Evolutionary conservation across 1,140 invertebrate species (phyloP).

Genomic region (Matsumurasca onukii): DNA sequence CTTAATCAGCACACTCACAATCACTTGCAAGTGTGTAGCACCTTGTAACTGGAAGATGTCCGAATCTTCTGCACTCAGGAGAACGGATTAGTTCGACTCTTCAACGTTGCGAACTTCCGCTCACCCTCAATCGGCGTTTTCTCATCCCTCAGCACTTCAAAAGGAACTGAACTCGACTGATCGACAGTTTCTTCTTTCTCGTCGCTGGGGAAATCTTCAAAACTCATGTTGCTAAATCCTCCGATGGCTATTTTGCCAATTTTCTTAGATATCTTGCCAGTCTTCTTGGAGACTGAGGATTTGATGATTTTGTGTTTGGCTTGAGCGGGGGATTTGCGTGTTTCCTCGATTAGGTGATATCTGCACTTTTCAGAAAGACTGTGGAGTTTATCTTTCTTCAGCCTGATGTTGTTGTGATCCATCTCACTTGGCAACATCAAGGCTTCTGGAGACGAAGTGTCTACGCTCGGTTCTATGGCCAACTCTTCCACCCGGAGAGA

Average conservation of each 20-base stretch:
- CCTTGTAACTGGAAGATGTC: conserved; percentile 29
- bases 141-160: conserved; percentile 61
- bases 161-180: conserved; percentile 48
- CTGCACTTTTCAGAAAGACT: conserved; percentile 49
- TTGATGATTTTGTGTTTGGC: conserved; percentile 38
- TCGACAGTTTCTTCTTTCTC: conserved; percentile 48
- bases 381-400: conserved; percentile 52
- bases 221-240: conserved; percentile 77
- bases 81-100: conserved; percentile 67
- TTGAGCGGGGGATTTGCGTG: conserved; percentile 33
- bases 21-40: conserved; percentile 19
- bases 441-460: conserved; percentile 29
- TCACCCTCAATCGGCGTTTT: conserved; percentile 54
- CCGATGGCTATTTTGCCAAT: conserved; percentile 38
- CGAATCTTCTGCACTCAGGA: conserved; percentile 50
- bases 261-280: conserved; percentile 40
- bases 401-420: conserved; percentile 15
- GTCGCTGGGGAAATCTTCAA: conserved; percentile 74
- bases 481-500: neutral
- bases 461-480: neutral
- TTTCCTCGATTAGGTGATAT: conserved; percentile 56
- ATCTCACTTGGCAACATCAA: conserved; percentile 18
- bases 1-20: no score
- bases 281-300: conserved; percentile 41
- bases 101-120: conserved; percentile 62